Percentiles rank a stretch among this genome's conserved stretches.
Conservation (phyloP, 2,797 vertebrate species). For the Falco rusticolus region DNA sequence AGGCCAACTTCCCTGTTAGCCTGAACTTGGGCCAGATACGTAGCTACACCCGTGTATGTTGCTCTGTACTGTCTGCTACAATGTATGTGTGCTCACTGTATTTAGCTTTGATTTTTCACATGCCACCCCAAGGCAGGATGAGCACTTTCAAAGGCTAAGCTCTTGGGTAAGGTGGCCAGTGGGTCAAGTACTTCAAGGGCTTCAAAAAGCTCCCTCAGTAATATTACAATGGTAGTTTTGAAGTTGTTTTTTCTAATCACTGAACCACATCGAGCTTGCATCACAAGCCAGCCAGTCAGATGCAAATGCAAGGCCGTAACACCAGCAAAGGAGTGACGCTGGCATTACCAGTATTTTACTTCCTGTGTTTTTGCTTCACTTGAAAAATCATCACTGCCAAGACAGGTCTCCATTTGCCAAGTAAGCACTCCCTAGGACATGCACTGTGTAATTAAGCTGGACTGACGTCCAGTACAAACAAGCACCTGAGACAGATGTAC, state of each 20-base stretch:
- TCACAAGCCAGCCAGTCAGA: not conserved
- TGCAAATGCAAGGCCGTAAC: not conserved
- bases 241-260: not conserved
- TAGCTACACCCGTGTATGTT: not conserved
- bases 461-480: not conserved
- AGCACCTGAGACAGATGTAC: not conserved
- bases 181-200: not conserved
- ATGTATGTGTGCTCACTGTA: rapidly evolving
- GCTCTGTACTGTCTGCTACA: not conserved
- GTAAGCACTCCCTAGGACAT: constrained; percentile 1
- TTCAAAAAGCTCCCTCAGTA: not conserved
- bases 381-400: constrained; percentile 20
- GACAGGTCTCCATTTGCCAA: not conserved
- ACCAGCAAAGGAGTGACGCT: not conserved
- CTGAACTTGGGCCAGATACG: not conserved
- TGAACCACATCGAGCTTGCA: not conserved
- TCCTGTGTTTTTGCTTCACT: constrained; percentile 51
- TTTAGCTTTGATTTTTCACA: not conserved
- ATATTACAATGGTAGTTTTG: not conserved
- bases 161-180: not conserved
- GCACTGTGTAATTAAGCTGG: constrained; percentile 24
- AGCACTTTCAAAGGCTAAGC: not conserved
- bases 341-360: not conserved
- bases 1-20: not conserved
- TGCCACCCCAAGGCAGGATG: not conserved